Base-by-base conservation (phyloP, 2,113 vertebrate genomes). In the Vanacampus margaritifer region DNA sequence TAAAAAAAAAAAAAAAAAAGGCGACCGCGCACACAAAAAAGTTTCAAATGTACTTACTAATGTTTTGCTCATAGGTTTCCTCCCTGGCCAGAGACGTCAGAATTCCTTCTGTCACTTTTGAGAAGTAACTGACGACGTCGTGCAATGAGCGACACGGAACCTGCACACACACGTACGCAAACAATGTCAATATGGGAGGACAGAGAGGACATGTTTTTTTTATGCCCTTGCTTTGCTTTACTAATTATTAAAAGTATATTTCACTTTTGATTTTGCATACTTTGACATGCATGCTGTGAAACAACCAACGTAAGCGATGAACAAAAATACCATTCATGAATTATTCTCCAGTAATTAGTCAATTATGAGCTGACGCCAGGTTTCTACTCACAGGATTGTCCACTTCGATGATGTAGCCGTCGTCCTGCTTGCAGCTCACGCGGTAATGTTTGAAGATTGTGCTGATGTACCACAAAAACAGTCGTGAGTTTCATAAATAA, bases 361-460 rank as follows among this genome's bases (percentile, higher is more conserved):
- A 7, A 16, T 45, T 17, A 17, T 19, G 24, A 26, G 26, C 14
- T 28, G 3, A 32, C 10, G 12, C 23, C 13, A 26, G 7, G 26
- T 64, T 48, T 64, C n/a, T 41, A 73, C 92, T 94, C 78, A 95
- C 94, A 56, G 91, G 93, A 3, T 73, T 71, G 5, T 94, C 91
- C 16, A 95, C 71, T 0, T 92, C 91, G 0, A 95, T 92, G 63
- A 74, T 0, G 43, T 92, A 95, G 10, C 88, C 84, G 0, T 84
- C 65, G 0, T 85, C 82, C 0, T 45, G 60, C 32, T 53, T 80
- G 0, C 14, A 58, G 1, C 48, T 78, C 75, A 95, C 90, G 0
- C 77, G 91, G 79, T 94, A 96, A 85, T 95, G 94, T 71, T 68
- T 91, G 76, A 92, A 68, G 26, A 90, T 32, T 0, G 85, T 14